A percentile compares a stretch with the other conserved stretches of the same genome.
These are phyloP conservation scores for Phasia obesa DNA, from an alignment of 2,888 invertebrate species.

Conservation along the genomic window DNA sequence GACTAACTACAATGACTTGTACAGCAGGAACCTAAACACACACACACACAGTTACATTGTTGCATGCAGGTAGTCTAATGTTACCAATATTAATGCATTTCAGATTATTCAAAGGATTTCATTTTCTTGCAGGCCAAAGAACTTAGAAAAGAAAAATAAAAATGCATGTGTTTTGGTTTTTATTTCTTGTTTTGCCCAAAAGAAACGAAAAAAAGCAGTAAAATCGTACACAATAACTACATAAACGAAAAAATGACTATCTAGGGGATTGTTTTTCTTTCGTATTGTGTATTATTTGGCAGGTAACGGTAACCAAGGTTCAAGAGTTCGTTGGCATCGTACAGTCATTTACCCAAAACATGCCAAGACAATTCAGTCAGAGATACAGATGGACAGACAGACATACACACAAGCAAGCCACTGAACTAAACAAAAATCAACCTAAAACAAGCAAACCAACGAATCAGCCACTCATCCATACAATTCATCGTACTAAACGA, in stretches of 20 bases:
- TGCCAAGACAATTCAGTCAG: slow-evolving; percentile 47
- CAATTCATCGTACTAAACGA: slow-evolving; percentile 48
- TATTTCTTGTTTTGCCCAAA: slow-evolving; percentile 15
- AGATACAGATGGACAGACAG: slow-evolving; percentile 3
- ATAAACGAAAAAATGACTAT: slow-evolving; percentile 23
- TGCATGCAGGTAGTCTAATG: slow-evolving; percentile 27
- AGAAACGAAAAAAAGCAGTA: neutral
- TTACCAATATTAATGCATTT: slow-evolving; percentile 23
- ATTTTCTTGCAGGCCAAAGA: slow-evolving; percentile 29
- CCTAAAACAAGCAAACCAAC: slow-evolving; percentile 31
- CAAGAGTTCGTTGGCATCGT: slow-evolving; percentile 64
- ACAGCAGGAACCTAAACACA: neutral
- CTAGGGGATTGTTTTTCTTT: slow-evolving; percentile 53
- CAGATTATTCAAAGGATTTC: slow-evolving; percentile 46
- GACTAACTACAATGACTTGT: slow-evolving; percentile 6
- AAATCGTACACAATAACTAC: neutral
- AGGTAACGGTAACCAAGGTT: slow-evolving; percentile 71
- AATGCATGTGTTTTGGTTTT: slow-evolving; percentile 1
- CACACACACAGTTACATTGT: neutral
- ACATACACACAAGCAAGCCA: slow-evolving; percentile 38
- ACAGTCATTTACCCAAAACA: slow-evolving; percentile 66
- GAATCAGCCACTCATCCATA: slow-evolving; percentile 57
- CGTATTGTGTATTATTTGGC: slow-evolving; percentile 36
- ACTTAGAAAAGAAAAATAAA: slow-evolving; percentile 32
- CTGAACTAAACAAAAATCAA: slow-evolving; percentile 61